Evolutionary conservation across 2,113 vertebrate species (phyloP), one percentile per base, ranked within the genome.

Genomic region (Crotalus horridus): DNA sequence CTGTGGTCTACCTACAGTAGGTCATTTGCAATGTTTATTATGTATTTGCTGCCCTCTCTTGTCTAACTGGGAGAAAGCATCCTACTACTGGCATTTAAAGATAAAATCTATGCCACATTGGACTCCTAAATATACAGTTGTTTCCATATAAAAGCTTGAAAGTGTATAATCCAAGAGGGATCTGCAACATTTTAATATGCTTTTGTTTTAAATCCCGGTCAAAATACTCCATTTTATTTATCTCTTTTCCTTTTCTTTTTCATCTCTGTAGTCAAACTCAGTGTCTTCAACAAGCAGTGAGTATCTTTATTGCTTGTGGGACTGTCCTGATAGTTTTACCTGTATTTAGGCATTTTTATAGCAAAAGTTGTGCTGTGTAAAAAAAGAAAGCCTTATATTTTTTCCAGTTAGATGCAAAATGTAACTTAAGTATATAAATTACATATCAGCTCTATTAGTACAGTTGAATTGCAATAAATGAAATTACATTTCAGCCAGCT

Each of bases 21-120:
- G 26, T 6, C 6, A 13, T 89, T 43, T 9, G 23, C 7, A 29
- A 87, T 39, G 24, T 59, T 61, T 24, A 61, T 13, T 74, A 85
- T 46, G 39, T 89, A 90, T 69, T 48, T 94, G 33, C 88, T 94
- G 56, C 74, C 91, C 74, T 23, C 87, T 90, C 17, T 9, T 90
- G 93, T 89, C 6, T 20, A 26, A 39, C n/a, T 59, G 15, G 7
- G 51, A 55, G 87, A 54, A 88, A 43, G 6, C 33, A 81, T 43
- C 74, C 33, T 43, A 43, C 33, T 43, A 81, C 17, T 21, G 74
- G 33, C 74, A 39, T 81, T 81, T 81, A 39, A 81, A 81, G 6
- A 39, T 21, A 81, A 81, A 81, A 81, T 81, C n/a, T 33, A 74
- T 1, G 6, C n/a, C 69, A 20, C 69, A 3, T 74, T 74, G n/a